Evolutionary conservation across 2,113 vertebrate species (phyloP).

Genomic region (Sinocyclocheilus grahami): DNA sequence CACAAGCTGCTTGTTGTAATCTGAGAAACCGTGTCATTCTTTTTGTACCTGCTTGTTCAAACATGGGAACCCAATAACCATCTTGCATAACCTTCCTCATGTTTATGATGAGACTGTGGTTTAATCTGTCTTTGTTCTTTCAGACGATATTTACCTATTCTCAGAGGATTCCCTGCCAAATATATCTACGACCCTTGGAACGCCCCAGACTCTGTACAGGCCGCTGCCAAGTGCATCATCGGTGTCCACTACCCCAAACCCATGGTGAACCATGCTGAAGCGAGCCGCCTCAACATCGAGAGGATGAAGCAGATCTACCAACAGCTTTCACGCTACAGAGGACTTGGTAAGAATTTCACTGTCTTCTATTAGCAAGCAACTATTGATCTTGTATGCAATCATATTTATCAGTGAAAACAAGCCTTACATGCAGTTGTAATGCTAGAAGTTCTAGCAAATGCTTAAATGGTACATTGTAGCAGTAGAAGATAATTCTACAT

Average conservation of each 20-base stretch:
- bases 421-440: neutral
- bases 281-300: slow-evolving; percentile 81
- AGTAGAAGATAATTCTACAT: neutral
- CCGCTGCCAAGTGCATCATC: slow-evolving; percentile 76
- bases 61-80: neutral
- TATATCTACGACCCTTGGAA: slow-evolving; percentile 83
- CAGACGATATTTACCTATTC: slow-evolving; percentile 81
- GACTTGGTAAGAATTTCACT: slow-evolving; percentile 66
- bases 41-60: slow-evolving; percentile 1
- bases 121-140: slow-evolving; percentile 70
- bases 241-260: slow-evolving; percentile 80
- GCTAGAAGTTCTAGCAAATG: neutral
- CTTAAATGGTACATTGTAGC: neutral
- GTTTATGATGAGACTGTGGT: slow-evolving; percentile 60
- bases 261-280: slow-evolving; percentile 79
- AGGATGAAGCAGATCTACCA: slow-evolving; percentile 85
- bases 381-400: neutral
- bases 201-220: slow-evolving; percentile 76
- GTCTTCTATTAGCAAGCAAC: neutral
- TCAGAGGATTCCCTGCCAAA: slow-evolving; percentile 81
- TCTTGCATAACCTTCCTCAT: slow-evolving; percentile 35
- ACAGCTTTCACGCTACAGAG: slow-evolving; percentile 80
- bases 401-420: neutral
- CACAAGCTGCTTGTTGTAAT: neutral
- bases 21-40: neutral